phyloP scores from a whole-genome alignment of 1,140 invertebrate species.

The Pseudomyrmex cubaensis region DNA sequence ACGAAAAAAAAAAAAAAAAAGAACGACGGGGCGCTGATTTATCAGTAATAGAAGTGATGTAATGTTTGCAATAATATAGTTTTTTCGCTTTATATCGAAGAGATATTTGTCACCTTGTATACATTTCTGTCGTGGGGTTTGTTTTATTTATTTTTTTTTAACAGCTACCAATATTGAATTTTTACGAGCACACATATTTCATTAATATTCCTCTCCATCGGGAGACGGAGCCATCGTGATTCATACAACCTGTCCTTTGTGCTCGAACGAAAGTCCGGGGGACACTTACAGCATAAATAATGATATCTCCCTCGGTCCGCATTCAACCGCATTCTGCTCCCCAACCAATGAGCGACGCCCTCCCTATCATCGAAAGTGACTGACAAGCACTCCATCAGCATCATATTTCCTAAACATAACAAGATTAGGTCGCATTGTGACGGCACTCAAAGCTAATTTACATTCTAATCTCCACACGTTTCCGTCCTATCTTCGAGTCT shows the following conservation, averaged over 20 bases:
- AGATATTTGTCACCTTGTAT: too few relatives aligned
- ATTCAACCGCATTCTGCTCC: slow-evolving; percentile 73
- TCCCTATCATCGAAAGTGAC: slow-evolving; percentile 74
- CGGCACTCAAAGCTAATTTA: slow-evolving; percentile 77
- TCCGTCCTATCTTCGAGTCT: slow-evolving; percentile 22
- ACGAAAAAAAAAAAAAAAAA: too few relatives aligned
- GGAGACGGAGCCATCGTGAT: slow-evolving; percentile 32
- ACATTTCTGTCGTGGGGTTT: too few relatives aligned
- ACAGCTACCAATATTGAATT: slow-evolving; percentile 13
- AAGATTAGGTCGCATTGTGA: slow-evolving; percentile 81
- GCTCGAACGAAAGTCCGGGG: slow-evolving; percentile 61
- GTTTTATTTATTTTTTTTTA: not conserved
- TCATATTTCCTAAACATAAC: slow-evolving; percentile 81
- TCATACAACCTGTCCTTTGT: slow-evolving; percentile 58
- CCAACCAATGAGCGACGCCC: slow-evolving; percentile 65
- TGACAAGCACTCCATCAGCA: slow-evolving; percentile 78
- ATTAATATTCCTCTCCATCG: slow-evolving; percentile 69
- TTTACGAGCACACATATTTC: slow-evolving; percentile 30
- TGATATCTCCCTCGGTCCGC: slow-evolving; percentile 72
- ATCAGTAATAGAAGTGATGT: too few relatives aligned
- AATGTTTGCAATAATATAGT: too few relatives aligned
- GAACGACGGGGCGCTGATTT: too few relatives aligned
- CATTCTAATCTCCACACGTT: slow-evolving; percentile 77
- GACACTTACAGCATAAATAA: slow-evolving; percentile 77
- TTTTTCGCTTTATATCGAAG: too few relatives aligned